phyloP scores from a whole-genome alignment of 2,113 vertebrate species.

The Melanotaenia duboulayi region DNA sequence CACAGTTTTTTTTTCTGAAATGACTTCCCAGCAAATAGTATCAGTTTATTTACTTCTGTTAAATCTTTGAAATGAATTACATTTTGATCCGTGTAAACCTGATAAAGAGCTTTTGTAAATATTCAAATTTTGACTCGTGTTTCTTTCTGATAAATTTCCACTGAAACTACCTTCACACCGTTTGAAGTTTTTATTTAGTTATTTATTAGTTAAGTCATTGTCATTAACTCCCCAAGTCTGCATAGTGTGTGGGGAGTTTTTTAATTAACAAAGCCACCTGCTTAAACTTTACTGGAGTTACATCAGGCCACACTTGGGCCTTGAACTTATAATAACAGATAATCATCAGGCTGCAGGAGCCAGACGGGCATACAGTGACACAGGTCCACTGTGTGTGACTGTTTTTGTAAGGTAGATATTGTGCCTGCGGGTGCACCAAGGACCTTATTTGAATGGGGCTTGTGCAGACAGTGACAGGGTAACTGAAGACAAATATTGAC shows the following conservation, averaged over 20 bases:
- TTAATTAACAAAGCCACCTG: not conserved
- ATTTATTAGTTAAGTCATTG: not conserved
- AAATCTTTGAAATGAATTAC: no score
- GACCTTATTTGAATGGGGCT: constrained; percentile 33
- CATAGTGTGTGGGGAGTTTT: not conserved
- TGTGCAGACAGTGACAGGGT: constrained; percentile 52
- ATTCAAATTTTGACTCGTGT: not conserved
- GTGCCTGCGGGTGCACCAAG: constrained; percentile 2
- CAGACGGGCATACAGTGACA: not conserved
- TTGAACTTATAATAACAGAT: not conserved
- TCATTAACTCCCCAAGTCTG: not conserved
- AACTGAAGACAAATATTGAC: constrained; percentile 74
- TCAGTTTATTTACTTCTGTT: no score
- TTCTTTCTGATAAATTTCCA: not conserved
- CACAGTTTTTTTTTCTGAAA: not conserved
- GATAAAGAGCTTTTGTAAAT: not conserved
- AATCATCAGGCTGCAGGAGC: not conserved
- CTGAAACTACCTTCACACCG: not conserved
- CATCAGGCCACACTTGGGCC: not conserved
- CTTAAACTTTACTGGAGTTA: not conserved
- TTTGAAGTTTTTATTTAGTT: no score
- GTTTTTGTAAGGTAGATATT: not conserved
- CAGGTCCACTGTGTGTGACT: not conserved
- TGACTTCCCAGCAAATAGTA: not conserved
- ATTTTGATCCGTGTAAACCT: no score